Evolutionary conservation across 2,113 vertebrate genomes (phyloP).

Genomic region (Cinclus mexicanus): DNA sequence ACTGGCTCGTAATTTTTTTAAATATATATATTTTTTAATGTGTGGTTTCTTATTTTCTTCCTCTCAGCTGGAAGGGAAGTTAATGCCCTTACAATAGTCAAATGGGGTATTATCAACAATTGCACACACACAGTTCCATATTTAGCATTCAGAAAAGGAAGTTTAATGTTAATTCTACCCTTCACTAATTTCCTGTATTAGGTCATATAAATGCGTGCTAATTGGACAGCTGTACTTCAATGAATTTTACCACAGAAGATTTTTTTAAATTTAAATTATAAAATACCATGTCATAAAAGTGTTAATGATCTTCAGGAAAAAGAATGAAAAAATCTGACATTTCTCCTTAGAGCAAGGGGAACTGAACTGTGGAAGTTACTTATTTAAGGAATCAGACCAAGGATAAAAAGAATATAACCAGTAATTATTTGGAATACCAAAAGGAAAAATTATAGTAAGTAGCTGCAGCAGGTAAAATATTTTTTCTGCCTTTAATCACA

Average conservation of each 20-base stretch:
- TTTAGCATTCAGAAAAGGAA: constrained; percentile 1
- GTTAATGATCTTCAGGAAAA: not conserved
- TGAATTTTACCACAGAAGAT: not conserved
- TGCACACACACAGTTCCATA: not conserved
- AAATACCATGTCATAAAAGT: not conserved
- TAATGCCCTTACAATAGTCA: not conserved
- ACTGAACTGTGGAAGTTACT: not conserved
- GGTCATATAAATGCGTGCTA: not conserved
- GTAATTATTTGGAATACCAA: not conserved
- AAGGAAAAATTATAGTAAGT: not conserved
- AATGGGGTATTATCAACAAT: not conserved
- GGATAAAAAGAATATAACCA: not conserved
- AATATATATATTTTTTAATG: too few relatives aligned
- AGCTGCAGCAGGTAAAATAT: not conserved
- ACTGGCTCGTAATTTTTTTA: not conserved
- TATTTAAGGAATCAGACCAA: not conserved
- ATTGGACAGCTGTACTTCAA: not conserved
- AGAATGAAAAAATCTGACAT: not conserved
- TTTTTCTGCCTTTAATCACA: not conserved
- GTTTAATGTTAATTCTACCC: not conserved
- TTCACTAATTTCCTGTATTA: not conserved
- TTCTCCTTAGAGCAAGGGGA: not conserved
- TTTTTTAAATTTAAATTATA: not conserved
- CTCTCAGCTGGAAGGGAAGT: not conserved
- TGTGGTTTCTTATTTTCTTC: not conserved